A percentile compares a stretch with the other conserved stretches of the same genome.
These are phyloP conservation scores for Pinna nobilis DNA, from an alignment of 1,140 invertebrate species.

Conservation along the genomic window DNA sequence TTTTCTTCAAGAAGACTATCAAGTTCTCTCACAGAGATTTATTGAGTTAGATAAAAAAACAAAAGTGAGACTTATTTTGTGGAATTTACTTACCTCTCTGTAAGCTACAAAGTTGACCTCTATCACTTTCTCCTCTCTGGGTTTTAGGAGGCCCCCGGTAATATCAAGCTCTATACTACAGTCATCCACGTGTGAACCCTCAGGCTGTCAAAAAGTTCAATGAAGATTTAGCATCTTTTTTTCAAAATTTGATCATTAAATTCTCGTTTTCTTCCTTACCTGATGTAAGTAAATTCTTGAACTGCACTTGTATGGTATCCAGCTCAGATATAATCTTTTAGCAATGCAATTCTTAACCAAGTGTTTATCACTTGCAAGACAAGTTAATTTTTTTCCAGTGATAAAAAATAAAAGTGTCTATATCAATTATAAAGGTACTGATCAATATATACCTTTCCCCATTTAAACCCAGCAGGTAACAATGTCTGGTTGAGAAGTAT, in stretches of 20 bases:
- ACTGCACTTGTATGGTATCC: no score
- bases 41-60: no score
- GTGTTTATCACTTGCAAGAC: no score
- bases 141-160: conserved; percentile 42
- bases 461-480: conserved; percentile 52
- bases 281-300: no score
- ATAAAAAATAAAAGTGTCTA: not conserved
- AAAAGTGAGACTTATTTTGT: no score
- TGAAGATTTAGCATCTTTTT: not conserved
- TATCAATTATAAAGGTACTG: not conserved
- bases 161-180: conserved; percentile 58
- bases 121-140: conserved; percentile 55
- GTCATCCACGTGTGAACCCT: conserved; percentile 50
- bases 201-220: conserved; percentile 39
- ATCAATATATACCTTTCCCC: conserved; percentile 44
- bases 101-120: conserved; percentile 49
- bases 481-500: conserved; percentile 65
- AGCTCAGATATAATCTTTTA: no score
- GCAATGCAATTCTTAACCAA: not conserved
- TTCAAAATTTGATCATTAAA: not conserved
- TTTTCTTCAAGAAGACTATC: no score
- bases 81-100: conserved; percentile 49
- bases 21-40: no score
- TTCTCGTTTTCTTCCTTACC: no score
- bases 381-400: no score